A percentile compares a stretch with the other conserved stretches of the same genome.
phyloP scores from a whole-genome alignment of 2,888 invertebrate genomes.

The Drosophila seclusa region DNA sequence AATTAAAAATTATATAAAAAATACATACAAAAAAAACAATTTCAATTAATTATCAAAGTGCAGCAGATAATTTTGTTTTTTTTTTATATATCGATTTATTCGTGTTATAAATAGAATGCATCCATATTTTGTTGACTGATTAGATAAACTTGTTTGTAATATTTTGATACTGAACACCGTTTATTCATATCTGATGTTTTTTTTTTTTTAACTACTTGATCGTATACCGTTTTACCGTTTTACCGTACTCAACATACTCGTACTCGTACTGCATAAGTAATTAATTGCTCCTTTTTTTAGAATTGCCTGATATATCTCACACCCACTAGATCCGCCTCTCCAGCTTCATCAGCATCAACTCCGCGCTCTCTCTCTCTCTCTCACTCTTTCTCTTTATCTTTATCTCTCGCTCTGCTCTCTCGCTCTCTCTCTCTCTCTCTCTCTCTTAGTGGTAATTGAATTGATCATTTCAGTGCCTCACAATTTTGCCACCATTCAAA shows the following conservation, averaged over 20 bases:
- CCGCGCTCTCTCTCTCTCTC: conserved; percentile 31
- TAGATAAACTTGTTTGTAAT: conserved; percentile 48
- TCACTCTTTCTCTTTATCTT: conserved; percentile 9
- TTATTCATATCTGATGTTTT: conserved; percentile 12
- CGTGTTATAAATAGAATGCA: conserved; percentile 46
- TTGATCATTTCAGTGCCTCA: conserved; percentile 12
- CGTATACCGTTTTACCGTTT: conserved; percentile 33
- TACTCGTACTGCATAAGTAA: conserved; percentile 35
- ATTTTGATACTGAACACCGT: conserved; percentile 35
- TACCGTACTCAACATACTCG: conserved; percentile 51
- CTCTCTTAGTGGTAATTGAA: conserved; percentile 20
- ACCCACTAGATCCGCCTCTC: conserved; percentile 36
- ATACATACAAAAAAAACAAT: conserved; percentile 8
- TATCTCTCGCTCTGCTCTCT: conserved; percentile 30
- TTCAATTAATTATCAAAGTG: conserved; percentile 24
- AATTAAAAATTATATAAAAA: conserved; percentile 13
- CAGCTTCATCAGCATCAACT: conserved; percentile 26
- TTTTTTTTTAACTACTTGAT: conserved; percentile 31
- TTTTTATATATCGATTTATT: conserved; percentile 17
- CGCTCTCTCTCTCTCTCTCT: conserved; percentile 26
- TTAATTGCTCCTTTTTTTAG: conserved; percentile 21
- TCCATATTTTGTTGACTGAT: conserved; percentile 67
- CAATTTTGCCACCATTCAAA: conserved; percentile 5
- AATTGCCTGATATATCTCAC: conserved; percentile 18
- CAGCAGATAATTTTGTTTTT: conserved; percentile 47